Evolutionary conservation across 2,797 vertebrate species (phyloP).

Genomic region (Galagoides demidoff): DNA sequence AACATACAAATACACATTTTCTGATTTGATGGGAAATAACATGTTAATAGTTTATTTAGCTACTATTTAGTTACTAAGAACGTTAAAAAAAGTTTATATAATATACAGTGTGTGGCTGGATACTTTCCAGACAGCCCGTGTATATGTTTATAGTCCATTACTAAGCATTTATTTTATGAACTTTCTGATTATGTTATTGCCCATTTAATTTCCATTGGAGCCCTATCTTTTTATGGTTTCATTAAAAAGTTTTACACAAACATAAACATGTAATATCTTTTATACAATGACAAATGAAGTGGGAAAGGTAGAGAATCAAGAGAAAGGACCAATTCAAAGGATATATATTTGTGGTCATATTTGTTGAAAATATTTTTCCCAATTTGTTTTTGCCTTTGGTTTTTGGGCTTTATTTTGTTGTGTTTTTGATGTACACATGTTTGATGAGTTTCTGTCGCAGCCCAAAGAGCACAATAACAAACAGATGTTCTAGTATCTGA

Average conservation of each 20-base stretch:
- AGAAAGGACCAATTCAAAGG: background rate
- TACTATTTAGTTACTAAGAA: background rate
- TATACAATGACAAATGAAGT: background rate
- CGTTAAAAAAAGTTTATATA: background rate
- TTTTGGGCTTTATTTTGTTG: background rate
- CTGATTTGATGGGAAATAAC: background rate
- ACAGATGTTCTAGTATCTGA: background rate
- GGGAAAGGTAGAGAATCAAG: background rate
- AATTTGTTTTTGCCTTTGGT: background rate
- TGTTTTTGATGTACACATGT: background rate
- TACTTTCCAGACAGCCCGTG: no score
- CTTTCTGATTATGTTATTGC: background rate
- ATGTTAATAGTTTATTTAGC: background rate
- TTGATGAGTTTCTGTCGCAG: background rate
- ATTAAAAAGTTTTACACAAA: background rate
- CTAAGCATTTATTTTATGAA: background rate
- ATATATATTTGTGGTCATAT: background rate
- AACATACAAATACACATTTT: background rate
- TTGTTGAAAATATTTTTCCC: constrained; percentile 25
- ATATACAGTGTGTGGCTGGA: background rate
- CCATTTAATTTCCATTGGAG: background rate
- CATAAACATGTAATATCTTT: background rate
- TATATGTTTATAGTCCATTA: background rate
- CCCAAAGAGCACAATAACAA: background rate
- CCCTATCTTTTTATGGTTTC: background rate